phyloP scores from a whole-genome alignment of 1,140 invertebrate genomes.

The Heliconius himera region DNA sequence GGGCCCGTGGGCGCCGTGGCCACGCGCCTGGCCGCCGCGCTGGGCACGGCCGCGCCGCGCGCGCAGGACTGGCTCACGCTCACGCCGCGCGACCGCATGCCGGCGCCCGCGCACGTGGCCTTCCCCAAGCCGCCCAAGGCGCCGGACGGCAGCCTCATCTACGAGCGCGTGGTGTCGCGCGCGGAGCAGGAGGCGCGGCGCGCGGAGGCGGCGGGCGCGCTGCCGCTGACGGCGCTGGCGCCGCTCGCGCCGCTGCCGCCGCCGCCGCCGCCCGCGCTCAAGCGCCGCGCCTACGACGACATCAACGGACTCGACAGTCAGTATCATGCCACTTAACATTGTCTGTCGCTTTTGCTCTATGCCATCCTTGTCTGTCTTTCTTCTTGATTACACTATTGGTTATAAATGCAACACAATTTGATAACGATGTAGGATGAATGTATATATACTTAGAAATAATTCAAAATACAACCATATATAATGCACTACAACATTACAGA shows the following conservation, averaged over 20 bases:
- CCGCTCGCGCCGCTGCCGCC: background rate
- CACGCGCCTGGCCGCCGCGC: constrained; percentile 86
- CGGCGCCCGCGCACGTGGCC: constrained; percentile 89
- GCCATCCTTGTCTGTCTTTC: no score
- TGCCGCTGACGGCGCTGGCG: constrained; percentile 83
- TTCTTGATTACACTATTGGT: no score
- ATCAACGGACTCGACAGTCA: constrained; percentile 94
- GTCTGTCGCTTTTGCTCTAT: background rate
- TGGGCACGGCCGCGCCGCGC: constrained; percentile 82
- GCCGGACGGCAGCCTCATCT: constrained; percentile 88
- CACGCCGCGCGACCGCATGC: constrained; percentile 90
- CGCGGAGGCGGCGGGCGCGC: constrained; percentile 50
- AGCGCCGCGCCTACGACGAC: constrained; percentile 89
- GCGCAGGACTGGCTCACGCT: constrained; percentile 89
- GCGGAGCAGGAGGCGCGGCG: constrained; percentile 84
- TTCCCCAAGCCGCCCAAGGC: constrained; percentile 90
- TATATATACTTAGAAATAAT: no score
- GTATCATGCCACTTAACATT: constrained; percentile 50
- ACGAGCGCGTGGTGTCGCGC: constrained; percentile 92
- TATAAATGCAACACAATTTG: no score
- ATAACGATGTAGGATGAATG: no score
- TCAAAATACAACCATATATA: no score
- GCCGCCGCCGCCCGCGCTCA: constrained; percentile 71
- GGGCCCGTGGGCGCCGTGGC: constrained; percentile 90
- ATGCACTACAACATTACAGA: no score